Percentiles rank a stretch among this genome's conserved stretches.
These are phyloP conservation scores for Standfussiana lucernea DNA, from an alignment of 2,888 invertebrate genomes.

Conservation along the genomic window DNA sequence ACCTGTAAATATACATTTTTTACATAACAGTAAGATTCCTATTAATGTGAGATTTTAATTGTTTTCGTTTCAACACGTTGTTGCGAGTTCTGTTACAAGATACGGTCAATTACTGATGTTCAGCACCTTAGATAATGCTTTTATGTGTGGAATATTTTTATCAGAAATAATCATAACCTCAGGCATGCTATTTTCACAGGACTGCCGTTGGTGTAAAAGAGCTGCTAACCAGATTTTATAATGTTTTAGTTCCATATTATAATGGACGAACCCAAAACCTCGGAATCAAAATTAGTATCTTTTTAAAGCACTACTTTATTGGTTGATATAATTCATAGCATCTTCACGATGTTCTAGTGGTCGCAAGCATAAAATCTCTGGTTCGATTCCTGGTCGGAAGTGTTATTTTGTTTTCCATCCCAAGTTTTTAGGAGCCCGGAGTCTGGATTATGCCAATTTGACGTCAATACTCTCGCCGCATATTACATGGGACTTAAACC, in stretches of 20 bases:
- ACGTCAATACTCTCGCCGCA: background rate
- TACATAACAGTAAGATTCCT: constrained; percentile 12
- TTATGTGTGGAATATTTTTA: background rate
- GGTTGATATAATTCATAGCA: background rate
- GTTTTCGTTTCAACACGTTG: constrained; percentile 32
- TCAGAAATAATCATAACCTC: background rate
- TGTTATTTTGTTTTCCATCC: too few relatives aligned
- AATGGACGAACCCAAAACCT: background rate
- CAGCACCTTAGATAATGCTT: constrained; percentile 1
- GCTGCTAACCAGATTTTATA: background rate
- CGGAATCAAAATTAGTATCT: background rate
- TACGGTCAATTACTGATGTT: constrained; percentile 27
- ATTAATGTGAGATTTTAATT: constrained; percentile 23
- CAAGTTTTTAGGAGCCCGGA: background rate
- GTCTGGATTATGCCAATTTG: background rate
- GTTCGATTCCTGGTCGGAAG: too few relatives aligned
- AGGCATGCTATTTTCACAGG: background rate
- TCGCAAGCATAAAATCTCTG: too few relatives aligned
- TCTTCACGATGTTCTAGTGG: too few relatives aligned
- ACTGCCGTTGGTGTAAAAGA: background rate
- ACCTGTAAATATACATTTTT: background rate
- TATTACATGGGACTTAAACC: background rate
- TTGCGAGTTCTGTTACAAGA: constrained; percentile 10
- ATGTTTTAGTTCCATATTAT: background rate
- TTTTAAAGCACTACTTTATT: background rate